A percentile compares a stretch with the other conserved stretches of the same genome.
Conservation (phyloP, 2,888 invertebrate genomes). For the Cybosia mesomella region DNA sequence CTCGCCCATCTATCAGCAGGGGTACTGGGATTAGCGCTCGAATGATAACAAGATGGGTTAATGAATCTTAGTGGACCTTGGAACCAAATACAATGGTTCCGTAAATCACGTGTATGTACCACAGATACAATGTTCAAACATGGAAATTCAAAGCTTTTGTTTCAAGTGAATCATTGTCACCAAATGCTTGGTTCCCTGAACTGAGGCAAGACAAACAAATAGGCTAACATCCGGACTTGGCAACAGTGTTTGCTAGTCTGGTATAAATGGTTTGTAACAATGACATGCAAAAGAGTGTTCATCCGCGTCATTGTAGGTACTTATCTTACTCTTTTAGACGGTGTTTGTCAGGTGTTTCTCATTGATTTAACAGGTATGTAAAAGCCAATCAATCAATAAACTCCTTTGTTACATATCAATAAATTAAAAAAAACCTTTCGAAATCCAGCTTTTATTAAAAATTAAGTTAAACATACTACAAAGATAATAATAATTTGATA, state of each 20-base stretch:
- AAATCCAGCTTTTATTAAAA: too few relatives aligned
- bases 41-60: too few relatives aligned
- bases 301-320: not conserved
- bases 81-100: constrained; percentile 5
- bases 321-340: not conserved
- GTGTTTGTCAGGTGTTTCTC: not conserved
- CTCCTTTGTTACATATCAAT: too few relatives aligned
- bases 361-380: not conserved
- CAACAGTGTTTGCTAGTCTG: not conserved
- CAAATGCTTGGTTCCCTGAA: constrained; percentile 16
- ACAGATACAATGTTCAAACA: not conserved
- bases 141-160: constrained; percentile 9
- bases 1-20: too few relatives aligned
- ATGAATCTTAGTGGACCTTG: constrained; percentile 12
- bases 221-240: constrained; percentile 13
- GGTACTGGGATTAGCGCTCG: too few relatives aligned
- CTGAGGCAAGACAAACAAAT: not conserved
- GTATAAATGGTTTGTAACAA: not conserved
- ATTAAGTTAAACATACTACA: too few relatives aligned
- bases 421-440: too few relatives aligned
- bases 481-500: too few relatives aligned
- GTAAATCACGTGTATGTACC: not conserved
- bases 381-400: too few relatives aligned
- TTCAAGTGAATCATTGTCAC: constrained; percentile 16
- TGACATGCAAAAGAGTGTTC: not conserved